Base-by-base conservation (phyloP, 2,888 invertebrate genomes). In the Cryptocheilus praepositus region DNA sequence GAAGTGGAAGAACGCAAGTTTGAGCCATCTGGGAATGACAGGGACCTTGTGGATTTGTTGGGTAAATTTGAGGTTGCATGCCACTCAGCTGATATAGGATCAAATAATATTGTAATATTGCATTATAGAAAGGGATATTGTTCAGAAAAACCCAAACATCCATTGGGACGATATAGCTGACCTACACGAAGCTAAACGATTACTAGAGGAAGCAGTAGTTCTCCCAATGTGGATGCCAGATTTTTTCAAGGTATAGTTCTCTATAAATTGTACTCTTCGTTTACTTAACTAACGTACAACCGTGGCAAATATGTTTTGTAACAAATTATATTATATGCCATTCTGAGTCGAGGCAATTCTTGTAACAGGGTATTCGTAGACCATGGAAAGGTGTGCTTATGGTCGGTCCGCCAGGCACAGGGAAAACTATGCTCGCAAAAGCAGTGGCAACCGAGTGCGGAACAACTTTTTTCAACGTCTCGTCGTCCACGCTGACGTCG, bases 371-470 rank as follows among this genome's bases (percentile, higher is more conserved):
- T 56, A 98, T 98, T 82, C 92, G 98, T 45, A 91, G 98, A 76
- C 98, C 98, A 44, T 98, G 98, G 98, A 98, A 97, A 90, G 98
- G 97, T 19, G 96, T 97, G 0, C 90, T 97, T 46, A 97, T 97
- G 97, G 96, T 97, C 51, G 97, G 97, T 0, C 97, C 97, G 16
- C 96, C 97, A 0, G 95, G 95, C 71, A 97, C 97, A 0, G 97
- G 98, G 18, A 98, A 98, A 91, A 98, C 98, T 0, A 95, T 98
- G 95, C 90, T 98, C 56, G 98, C 98, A 4, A 98, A 98, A 90
- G 99, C 99, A 0, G 98, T 99, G 7, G 99, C 99, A 66, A 98
- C 98, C 0, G 98, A 99, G 91, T 99, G 98, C 89, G 96, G 96
- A 28, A 97, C 98, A 58, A 98, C 98, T 0, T 98, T 98, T 90